A percentile compares a stretch with the other conserved stretches of the same genome.
phyloP scores from a whole-genome alignment of 2,113 vertebrate species.

The Myrmecobius fasciatus region DNA sequence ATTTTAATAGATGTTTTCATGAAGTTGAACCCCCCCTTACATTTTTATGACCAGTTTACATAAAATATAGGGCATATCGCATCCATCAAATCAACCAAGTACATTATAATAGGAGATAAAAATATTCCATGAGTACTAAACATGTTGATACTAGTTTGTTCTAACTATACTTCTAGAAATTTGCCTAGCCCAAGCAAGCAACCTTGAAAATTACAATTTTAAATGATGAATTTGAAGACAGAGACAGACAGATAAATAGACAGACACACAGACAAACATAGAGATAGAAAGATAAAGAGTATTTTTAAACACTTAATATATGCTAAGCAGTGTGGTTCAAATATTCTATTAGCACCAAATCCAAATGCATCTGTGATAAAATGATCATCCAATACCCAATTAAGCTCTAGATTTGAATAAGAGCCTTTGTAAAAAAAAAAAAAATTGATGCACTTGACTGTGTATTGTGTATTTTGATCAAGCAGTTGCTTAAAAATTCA shows the following conservation, averaged over 20 bases:
- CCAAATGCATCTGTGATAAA: not conserved
- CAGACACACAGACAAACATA: not conserved
- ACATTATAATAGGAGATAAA: not conserved
- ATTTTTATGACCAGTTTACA: not conserved
- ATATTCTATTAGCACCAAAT: not conserved
- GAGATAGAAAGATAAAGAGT: not conserved
- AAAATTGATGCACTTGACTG: not conserved
- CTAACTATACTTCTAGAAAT: not conserved
- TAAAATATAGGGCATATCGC: not conserved
- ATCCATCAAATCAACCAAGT: not conserved
- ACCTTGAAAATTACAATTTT: not conserved
- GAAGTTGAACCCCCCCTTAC: not conserved
- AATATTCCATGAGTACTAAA: not conserved
- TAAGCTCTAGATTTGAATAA: not conserved
- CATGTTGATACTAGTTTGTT: not conserved
- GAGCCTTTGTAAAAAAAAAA: not conserved
- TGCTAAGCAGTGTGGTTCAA: not conserved
- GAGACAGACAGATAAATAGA: not conserved
- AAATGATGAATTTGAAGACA: not conserved
- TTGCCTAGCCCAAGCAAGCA: not conserved
- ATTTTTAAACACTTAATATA: not conserved
- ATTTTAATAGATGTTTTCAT: not conserved
- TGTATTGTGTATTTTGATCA: not conserved
- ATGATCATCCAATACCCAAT: not conserved
- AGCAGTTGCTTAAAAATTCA: not conserved